Conservation (phyloP, 1,140 invertebrate species). For the Contarinia nasturtii region DNA sequence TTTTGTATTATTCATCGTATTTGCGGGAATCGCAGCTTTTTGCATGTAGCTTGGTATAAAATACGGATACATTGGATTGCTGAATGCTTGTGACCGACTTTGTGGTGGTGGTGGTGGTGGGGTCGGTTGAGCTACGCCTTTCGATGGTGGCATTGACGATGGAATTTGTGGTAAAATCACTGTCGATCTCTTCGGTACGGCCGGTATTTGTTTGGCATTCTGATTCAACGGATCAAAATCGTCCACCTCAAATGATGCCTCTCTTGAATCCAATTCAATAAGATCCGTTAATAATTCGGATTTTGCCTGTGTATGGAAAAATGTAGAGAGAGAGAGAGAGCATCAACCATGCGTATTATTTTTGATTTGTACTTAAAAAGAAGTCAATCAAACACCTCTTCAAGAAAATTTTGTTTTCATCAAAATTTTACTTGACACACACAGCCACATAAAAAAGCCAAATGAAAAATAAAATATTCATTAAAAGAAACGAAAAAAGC, state of each 20-base stretch:
- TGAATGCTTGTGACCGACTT: slow-evolving; percentile 21
- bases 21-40: slow-evolving; percentile 8
- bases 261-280: slow-evolving; percentile 23
- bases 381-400: not conserved
- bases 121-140: slow-evolving; percentile 23
- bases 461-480: not conserved
- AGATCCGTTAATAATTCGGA: not conserved
- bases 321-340: not conserved
- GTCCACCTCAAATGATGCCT: slow-evolving; percentile 20
- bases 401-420: not conserved
- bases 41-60: slow-evolving; percentile 26
- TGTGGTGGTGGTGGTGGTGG: slow-evolving; percentile 24
- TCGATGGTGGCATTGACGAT: slow-evolving; percentile 13
- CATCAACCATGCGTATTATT: not conserved
- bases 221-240: slow-evolving; percentile 23
- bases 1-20: slow-evolving; percentile 7
- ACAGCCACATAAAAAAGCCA: not conserved
- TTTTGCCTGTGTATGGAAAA: not conserved
- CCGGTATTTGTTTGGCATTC: slow-evolving; percentile 19
- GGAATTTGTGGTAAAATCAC: slow-evolving; percentile 1
- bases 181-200: slow-evolving; percentile 7
- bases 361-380: not conserved
- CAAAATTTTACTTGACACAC: not conserved
- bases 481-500: too few relatives aligned
- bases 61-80: slow-evolving; percentile 37